These are phyloP conservation scores for Ceratina calcarata DNA, from an alignment of 1,140 invertebrate genomes.

Conservation along the genomic window DNA sequence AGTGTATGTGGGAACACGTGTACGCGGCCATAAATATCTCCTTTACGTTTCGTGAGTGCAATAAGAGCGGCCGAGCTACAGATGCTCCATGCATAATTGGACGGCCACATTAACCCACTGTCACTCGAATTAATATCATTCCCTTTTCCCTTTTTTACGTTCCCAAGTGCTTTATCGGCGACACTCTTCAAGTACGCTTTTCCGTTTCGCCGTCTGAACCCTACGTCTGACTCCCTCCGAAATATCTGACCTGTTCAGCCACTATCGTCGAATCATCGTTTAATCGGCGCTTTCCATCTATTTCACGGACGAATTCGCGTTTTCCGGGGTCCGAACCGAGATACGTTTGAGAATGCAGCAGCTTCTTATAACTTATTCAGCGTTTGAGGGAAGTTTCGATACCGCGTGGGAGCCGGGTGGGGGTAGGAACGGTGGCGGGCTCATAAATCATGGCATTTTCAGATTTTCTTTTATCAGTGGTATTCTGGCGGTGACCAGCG, in stretches of 20 bases:
- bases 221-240: too few species aligned
- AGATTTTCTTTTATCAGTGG: constrained; percentile 78
- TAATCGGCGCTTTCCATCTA: not conserved
- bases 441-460: constrained; percentile 79
- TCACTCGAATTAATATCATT: constrained; percentile 18
- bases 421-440: constrained; percentile 42
- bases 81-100: constrained; percentile 37
- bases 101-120: constrained; percentile 13
- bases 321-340: not conserved
- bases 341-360: constrained; percentile 43
- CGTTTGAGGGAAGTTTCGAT: constrained; percentile 66
- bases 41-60: constrained; percentile 42
- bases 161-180: too few species aligned
- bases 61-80: constrained; percentile 28
- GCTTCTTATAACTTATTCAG: constrained; percentile 71
- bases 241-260: too few species aligned
- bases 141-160: too few species aligned
- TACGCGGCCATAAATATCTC: constrained; percentile 61
- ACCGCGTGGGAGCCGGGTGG: constrained; percentile 9
- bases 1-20: constrained; percentile 61
- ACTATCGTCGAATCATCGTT: not conserved
- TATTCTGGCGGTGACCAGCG: constrained; percentile 71
- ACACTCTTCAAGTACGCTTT: too few species aligned
- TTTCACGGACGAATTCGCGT: constrained; percentile 17
- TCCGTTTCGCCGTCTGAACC: too few species aligned